These are phyloP conservation scores for Mimumesa dahlbomi DNA, from an alignment of 2,888 invertebrate genomes.

Conservation along the genomic window DNA sequence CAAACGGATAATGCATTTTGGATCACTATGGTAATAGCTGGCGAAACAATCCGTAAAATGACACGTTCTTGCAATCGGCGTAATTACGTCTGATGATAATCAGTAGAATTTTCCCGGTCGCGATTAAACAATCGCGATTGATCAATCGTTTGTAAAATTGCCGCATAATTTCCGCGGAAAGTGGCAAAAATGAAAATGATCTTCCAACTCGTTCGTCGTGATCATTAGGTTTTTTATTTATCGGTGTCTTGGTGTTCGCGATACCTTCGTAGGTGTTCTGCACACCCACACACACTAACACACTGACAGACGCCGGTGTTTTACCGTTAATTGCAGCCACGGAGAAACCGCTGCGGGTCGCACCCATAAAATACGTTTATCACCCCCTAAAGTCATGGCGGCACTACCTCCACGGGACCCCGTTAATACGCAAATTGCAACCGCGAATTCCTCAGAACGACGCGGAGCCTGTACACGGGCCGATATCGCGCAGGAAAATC, in stretches of 20 bases:
- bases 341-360: constrained; percentile 55
- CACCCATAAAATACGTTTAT: constrained; percentile 67
- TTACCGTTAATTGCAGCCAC: constrained; percentile 64
- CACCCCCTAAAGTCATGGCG: constrained; percentile 59
- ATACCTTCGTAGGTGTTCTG: background rate
- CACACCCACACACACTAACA: constrained; percentile 12
- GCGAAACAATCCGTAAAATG: background rate
- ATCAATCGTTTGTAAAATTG: background rate
- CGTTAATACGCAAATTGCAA: constrained; percentile 65
- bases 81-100: constrained; percentile 15
- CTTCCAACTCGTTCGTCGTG: constrained; percentile 1
- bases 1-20: background rate
- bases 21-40: background rate
- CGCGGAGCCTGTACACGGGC: constrained; percentile 35
- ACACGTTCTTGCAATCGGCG: background rate
- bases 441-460: constrained; percentile 42
- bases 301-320: constrained; percentile 41
- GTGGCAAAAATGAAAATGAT: constrained; percentile 48
- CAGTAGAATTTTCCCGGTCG: constrained; percentile 4
- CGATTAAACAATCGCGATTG: constrained; percentile 28
- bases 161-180: background rate
- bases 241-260: constrained; percentile 3
- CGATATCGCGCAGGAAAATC: constrained; percentile 22
- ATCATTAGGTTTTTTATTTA: constrained; percentile 57
- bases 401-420: constrained; percentile 37